Percentiles rank a stretch among this genome's conserved stretches.
These are phyloP conservation scores for Drosophila truncata DNA, from an alignment of 1,140 invertebrate genomes.

Conservation along the genomic window DNA sequence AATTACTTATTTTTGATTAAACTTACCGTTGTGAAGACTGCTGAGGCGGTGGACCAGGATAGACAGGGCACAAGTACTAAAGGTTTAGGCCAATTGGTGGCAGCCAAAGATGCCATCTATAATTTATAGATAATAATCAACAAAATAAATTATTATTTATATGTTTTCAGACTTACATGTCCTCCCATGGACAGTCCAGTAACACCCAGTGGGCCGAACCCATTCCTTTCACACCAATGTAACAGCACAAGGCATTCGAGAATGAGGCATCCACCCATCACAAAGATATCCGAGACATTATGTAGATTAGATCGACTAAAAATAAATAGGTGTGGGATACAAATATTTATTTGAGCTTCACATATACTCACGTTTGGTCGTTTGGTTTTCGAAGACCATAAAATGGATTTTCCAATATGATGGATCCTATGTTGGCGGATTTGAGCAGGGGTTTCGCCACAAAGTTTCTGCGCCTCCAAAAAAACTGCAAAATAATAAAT, in stretches of 20 bases:
- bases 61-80: slow-evolving; percentile 97
- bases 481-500: slow-evolving; percentile 89
- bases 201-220: slow-evolving; percentile 95
- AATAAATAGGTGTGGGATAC: neutral
- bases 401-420: slow-evolving; percentile 99
- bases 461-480: slow-evolving; percentile 94
- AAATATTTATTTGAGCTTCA: neutral
- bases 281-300: slow-evolving; percentile 99
- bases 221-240: slow-evolving; percentile 96
- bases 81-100: slow-evolving; percentile 97
- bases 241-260: slow-evolving; percentile 96
- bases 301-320: slow-evolving; percentile 94
- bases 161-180: slow-evolving; percentile 90
- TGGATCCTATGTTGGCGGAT: slow-evolving; percentile 95
- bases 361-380: slow-evolving; percentile 92
- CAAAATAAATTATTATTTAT: neutral
- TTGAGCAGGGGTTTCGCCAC: slow-evolving; percentile 94
- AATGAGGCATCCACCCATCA: slow-evolving; percentile 99
- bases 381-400: slow-evolving; percentile 97
- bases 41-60: slow-evolving; percentile 98
- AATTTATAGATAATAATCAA: slow-evolving; percentile 28
- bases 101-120: slow-evolving; percentile 98
- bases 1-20: neutral
- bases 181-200: slow-evolving; percentile 99
- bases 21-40: slow-evolving; percentile 96